phyloP scores from a whole-genome alignment of 2,113 vertebrate genomes.

The Todiramphus chloris region DNA sequence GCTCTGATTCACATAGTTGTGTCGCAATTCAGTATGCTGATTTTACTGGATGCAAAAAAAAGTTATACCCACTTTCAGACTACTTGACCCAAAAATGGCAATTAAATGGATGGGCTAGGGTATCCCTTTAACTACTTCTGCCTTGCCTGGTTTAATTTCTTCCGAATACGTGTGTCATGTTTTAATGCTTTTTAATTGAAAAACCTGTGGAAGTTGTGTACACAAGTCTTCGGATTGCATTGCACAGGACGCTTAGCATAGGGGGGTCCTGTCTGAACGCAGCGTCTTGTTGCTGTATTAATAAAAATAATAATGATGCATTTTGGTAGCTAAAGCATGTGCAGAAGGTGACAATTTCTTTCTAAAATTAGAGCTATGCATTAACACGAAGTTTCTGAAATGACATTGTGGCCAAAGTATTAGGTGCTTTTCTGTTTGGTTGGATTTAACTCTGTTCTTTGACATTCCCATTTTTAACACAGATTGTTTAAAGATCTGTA shows the following conservation, averaged over 20 bases:
- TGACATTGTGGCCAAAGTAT: background rate
- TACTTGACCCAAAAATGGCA: background rate
- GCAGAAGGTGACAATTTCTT: background rate
- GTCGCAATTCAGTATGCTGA: background rate
- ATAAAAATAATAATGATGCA: background rate
- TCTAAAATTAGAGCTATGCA: background rate
- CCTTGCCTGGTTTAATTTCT: background rate
- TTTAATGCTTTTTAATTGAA: background rate
- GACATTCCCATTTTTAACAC: background rate
- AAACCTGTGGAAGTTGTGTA: background rate
- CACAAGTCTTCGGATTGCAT: background rate
- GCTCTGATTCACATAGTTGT: background rate
- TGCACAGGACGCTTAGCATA: background rate
- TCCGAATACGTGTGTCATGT: background rate
- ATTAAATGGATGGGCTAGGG: background rate
- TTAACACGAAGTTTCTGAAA: background rate
- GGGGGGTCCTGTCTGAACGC: background rate
- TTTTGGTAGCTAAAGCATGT: background rate
- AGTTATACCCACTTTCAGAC: background rate
- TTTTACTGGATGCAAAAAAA: background rate
- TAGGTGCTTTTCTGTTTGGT: background rate
- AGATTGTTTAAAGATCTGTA: background rate
- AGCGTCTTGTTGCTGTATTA: background rate
- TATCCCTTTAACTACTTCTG: background rate
- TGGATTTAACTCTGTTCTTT: background rate